A percentile compares a stretch with the other conserved stretches of the same genome.
These are phyloP conservation scores for Chroicocephalus ridibundus DNA, from an alignment of 2,113 vertebrate genomes.

Conservation along the genomic window DNA sequence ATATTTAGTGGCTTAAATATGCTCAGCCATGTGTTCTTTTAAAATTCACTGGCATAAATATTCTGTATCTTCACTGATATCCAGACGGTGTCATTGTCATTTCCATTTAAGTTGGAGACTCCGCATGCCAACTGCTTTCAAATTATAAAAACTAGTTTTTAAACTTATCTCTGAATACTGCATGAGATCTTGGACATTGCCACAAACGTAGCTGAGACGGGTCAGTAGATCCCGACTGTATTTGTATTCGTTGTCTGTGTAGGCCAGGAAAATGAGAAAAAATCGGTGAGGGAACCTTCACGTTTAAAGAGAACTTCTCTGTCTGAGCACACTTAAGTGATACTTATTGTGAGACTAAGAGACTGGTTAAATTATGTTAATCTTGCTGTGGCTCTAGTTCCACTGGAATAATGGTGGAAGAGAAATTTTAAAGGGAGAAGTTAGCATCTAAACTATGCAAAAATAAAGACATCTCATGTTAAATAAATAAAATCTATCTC, in stretches of 20 bases:
- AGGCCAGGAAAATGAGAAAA: background rate
- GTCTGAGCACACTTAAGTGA: background rate
- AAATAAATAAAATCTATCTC: background rate
- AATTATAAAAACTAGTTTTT: background rate
- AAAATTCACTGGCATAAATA: background rate
- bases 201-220: background rate
- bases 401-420: background rate
- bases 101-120: background rate
- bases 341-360: background rate
- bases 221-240: background rate
- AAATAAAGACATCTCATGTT: background rate
- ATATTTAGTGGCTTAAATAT: background rate
- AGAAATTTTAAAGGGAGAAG: background rate
- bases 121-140: background rate
- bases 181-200: background rate
- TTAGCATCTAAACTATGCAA: background rate
- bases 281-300: background rate
- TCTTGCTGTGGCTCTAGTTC: background rate
- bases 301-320: background rate
- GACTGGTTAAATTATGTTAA: background rate
- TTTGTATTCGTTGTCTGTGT: background rate
- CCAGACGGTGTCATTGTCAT: fast-evolving
- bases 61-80: background rate
- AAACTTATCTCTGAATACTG: background rate
- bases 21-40: background rate